Evolutionary conservation across 2,113 vertebrate species (phyloP).

Genomic region (Australoheros scitulus): DNA sequence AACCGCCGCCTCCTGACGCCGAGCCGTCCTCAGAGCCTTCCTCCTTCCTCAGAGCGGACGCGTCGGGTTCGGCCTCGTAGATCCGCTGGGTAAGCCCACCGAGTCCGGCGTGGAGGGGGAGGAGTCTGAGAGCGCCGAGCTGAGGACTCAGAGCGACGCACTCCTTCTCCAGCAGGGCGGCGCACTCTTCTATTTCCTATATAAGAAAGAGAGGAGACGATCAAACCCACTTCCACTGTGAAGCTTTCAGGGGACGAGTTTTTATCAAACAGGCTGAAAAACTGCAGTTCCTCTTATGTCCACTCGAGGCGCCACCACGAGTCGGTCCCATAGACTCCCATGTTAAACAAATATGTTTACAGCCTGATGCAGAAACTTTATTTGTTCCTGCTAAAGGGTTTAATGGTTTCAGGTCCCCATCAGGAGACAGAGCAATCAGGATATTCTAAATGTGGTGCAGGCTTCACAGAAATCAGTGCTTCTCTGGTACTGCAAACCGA

Average conservation of each 20-base stretch:
- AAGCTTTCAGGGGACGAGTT: neutral
- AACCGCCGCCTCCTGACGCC: neutral
- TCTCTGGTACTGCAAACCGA: neutral
- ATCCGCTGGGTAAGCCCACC: constrained; percentile 79
- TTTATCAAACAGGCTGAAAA: neutral
- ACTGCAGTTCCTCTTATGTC: neutral
- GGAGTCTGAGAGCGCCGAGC: constrained; percentile 78
- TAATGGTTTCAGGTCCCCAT: neutral
- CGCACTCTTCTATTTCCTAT: constrained; percentile 84
- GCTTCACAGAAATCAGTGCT: neutral
- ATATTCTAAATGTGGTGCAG: neutral
- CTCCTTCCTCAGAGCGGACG: neutral
- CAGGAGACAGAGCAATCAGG: neutral
- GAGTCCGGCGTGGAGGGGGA: constrained; percentile 81
- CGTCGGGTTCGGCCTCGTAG: constrained; percentile 74
- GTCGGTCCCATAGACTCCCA: neutral
- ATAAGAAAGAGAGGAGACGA: neutral
- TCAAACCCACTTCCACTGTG: neutral
- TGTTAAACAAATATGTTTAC: neutral
- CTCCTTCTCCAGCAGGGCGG: constrained; percentile 80
- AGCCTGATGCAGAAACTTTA: no score
- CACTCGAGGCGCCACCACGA: neutral
- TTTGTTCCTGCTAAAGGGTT: neutral
- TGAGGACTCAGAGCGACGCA: constrained; percentile 74
- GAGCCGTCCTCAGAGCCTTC: neutral